Conservation (phyloP, 37 sponge, comb jelly and placozoan genomes). For the Hexactinellida sp. region DNA sequence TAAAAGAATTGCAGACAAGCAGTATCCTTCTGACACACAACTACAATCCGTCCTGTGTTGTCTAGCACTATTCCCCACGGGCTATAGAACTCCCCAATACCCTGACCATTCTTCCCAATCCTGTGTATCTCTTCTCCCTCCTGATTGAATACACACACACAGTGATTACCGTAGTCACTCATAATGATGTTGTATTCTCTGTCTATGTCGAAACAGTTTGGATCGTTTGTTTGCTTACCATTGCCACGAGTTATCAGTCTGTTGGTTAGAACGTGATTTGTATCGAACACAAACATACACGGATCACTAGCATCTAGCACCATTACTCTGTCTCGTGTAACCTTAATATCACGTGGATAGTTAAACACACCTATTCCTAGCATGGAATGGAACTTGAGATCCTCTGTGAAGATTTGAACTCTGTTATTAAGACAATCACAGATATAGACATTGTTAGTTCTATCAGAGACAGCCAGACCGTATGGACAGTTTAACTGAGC, state of each 20-base stretch:
- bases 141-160: constrained; percentile 7
- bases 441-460: background rate
- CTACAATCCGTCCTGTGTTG: background rate
- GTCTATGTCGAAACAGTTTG: constrained; percentile 8
- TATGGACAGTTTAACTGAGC: background rate
- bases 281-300: constrained; percentile 11
- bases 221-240: background rate
- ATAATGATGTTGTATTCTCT: constrained; percentile 11
- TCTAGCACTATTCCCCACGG: background rate
- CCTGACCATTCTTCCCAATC: constrained; percentile 12
- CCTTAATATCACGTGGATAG: constrained; percentile 1
- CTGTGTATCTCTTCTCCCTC: constrained; percentile 4
- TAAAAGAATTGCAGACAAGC: background rate
- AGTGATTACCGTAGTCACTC: constrained; percentile 15
- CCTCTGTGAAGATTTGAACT: background rate
- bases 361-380: background rate
- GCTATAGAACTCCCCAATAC: background rate
- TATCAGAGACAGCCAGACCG: constrained; percentile 5
- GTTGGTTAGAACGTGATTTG: constrained; percentile 13
- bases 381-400: constrained; percentile 16
- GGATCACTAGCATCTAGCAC: constrained; percentile 6
- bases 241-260: constrained; percentile 1
- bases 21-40: background rate
- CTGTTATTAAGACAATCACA: background rate
- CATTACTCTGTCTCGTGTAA: constrained; percentile 10